phyloP scores from a whole-genome alignment of 2,797 vertebrate species.

The Spinus olivaceus region DNA sequence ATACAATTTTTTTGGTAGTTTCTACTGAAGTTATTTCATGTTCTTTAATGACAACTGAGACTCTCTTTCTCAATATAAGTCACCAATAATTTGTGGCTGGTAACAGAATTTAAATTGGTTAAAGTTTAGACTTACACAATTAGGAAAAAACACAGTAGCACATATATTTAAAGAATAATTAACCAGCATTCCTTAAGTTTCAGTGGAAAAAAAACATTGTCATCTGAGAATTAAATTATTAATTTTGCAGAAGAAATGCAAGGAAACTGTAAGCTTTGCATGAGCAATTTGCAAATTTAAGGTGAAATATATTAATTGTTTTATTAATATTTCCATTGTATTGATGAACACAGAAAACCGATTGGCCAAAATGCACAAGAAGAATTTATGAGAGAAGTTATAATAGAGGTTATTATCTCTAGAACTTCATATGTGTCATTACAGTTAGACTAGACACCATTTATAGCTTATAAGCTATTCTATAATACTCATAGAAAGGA shows the following conservation, averaged over 20 bases:
- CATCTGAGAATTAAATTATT: not conserved
- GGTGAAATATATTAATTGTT: not conserved
- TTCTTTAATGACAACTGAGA: not conserved
- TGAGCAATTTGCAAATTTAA: not conserved
- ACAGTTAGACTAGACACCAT: not conserved
- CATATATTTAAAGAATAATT: not conserved
- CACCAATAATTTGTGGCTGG: not conserved
- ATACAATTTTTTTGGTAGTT: not conserved
- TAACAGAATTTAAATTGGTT: not conserved
- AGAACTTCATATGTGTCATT: not conserved
- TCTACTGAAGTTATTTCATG: not conserved
- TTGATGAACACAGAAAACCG: not conserved
- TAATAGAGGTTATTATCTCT: not conserved
- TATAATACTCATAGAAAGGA: not conserved
- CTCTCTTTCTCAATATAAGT: not conserved
- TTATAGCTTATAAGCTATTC: not conserved
- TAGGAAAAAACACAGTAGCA: not conserved
- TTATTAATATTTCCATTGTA: not conserved
- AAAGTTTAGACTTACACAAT: not conserved
- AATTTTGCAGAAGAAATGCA: conserved; percentile 20
- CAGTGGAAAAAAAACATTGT: not conserved
- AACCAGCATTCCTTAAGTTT: not conserved
- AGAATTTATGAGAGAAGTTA: not conserved
- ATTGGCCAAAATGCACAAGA: not conserved
- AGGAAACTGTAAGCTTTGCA: not conserved